Evolutionary conservation across 2,113 vertebrate species (phyloP).

Genomic region (Tragelaphus imberbis): DNA sequence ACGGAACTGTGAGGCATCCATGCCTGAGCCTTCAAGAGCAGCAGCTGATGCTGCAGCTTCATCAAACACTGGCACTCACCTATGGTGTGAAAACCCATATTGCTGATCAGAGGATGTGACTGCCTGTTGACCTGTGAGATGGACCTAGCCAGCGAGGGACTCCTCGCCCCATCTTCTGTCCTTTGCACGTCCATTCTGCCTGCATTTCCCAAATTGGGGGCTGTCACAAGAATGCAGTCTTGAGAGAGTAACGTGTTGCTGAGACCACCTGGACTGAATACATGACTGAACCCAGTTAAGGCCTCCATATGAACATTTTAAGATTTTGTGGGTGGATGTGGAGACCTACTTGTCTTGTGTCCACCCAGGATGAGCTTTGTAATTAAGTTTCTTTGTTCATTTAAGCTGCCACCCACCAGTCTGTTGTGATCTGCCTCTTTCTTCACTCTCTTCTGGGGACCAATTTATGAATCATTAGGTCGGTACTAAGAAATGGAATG

Average conservation of each 20-base stretch:
- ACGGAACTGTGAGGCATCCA: not conserved
- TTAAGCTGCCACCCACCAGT: not conserved
- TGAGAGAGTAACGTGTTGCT: not conserved
- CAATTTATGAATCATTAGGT: not conserved
- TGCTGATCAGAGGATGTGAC: not conserved
- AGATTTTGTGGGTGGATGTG: not conserved
- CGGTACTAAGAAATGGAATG: not conserved
- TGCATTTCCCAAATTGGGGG: not conserved
- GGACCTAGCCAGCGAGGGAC: not conserved
- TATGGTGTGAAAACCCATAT: accelerated
- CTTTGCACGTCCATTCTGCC: not conserved
- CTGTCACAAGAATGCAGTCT: not conserved
- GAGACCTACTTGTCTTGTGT: not conserved
- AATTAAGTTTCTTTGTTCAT: not conserved
- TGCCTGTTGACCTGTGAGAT: not conserved
- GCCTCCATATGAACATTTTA: not conserved
- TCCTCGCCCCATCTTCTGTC: not conserved
- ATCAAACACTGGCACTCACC: not conserved
- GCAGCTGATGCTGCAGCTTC: not conserved
- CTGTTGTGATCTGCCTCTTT: not conserved
- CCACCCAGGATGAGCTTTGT: not conserved
- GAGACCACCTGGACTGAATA: not conserved
- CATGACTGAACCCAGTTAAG: not conserved
- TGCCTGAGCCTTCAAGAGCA: accelerated
- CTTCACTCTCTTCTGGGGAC: not conserved